Conservation (phyloP, 1,140 invertebrate genomes). For the Brachystomella parvula region DNA sequence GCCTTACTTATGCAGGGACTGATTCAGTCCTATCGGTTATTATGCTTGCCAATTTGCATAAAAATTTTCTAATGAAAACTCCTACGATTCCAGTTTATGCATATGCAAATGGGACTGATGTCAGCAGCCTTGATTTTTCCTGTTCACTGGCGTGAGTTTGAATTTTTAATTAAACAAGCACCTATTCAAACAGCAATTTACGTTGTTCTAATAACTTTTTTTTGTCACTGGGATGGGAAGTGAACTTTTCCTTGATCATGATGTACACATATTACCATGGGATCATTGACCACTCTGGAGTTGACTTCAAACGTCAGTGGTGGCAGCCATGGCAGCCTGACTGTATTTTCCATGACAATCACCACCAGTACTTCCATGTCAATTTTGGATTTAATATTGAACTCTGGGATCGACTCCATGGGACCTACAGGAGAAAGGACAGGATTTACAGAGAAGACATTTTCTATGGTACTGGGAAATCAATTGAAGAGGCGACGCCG, state of each 20-base stretch:
- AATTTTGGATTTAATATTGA: constrained; percentile 65
- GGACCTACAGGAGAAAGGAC: constrained; percentile 56
- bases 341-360: constrained; percentile 65
- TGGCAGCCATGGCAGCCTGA: constrained; percentile 66
- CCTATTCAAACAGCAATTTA: too few species aligned
- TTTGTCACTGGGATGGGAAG: constrained; percentile 47
- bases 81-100: constrained; percentile 46
- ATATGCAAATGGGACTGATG: constrained; percentile 48
- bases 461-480: constrained; percentile 53
- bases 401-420: constrained; percentile 49
- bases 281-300: constrained; percentile 65
- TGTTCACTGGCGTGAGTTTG: constrained; percentile 56
- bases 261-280: constrained; percentile 65
- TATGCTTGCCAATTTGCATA: background rate
- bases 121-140: constrained; percentile 48
- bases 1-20: too few species aligned
- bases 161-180: background rate
- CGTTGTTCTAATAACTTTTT: constrained; percentile 19
- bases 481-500: constrained; percentile 43
- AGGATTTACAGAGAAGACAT: constrained; percentile 59
- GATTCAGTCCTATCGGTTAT: background rate
- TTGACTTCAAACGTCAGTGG: constrained; percentile 63
- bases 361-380: constrained; percentile 68
- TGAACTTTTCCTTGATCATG: constrained; percentile 50
- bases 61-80: background rate